A percentile compares a stretch with the other conserved stretches of the same genome.
These are phyloP conservation scores for Henicopernis longicauda DNA, from an alignment of 2,113 vertebrate species.

Conservation along the genomic window DNA sequence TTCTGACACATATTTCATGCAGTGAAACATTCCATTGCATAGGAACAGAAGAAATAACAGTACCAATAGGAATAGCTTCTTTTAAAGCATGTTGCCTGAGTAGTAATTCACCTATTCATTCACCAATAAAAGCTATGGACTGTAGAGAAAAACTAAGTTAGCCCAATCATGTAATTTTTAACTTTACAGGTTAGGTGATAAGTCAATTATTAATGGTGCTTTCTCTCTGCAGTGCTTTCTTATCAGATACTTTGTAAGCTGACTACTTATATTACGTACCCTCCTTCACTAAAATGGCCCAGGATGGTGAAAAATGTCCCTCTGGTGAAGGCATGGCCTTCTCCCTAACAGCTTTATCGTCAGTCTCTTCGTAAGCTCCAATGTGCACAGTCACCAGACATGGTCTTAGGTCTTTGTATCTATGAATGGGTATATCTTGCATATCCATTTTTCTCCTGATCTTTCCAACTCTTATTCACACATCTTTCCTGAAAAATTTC, in stretches of 20 bases:
- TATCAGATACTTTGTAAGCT: background rate
- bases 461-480: background rate
- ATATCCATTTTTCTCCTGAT: background rate
- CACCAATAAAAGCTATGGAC: background rate
- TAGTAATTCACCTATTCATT: background rate
- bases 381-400: background rate
- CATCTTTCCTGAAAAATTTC: background rate
- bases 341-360: background rate
- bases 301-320: background rate
- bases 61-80: background rate
- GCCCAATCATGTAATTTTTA: background rate
- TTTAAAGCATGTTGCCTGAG: background rate
- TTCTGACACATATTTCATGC: background rate
- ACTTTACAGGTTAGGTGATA: background rate
- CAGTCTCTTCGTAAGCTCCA: background rate
- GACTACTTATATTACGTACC: background rate
- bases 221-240: background rate
- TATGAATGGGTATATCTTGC: background rate
- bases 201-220: background rate
- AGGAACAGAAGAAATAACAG: background rate
- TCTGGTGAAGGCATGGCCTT: background rate
- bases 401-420: background rate
- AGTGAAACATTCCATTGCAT: background rate
- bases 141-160: background rate
- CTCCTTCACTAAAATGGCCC: background rate